A percentile compares a stretch with the other conserved stretches of the same genome.
phyloP scores from a whole-genome alignment of 2,797 vertebrate species.

The Adrianichthys oophorus region DNA sequence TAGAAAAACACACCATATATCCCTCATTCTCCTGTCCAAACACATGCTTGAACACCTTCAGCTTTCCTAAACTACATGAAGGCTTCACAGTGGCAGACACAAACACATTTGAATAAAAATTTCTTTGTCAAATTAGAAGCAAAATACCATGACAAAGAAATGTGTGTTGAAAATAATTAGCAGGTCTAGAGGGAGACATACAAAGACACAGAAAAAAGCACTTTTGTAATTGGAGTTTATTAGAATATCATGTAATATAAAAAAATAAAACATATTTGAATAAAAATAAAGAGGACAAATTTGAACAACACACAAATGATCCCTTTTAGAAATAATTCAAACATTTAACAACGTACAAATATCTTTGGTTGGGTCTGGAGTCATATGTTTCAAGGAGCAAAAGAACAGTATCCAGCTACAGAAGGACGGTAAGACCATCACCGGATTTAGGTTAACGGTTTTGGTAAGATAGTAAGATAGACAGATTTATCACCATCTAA shows the following conservation, averaged over 20 bases:
- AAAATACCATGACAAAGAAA: slow-evolving; percentile 15
- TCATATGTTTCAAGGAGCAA: slow-evolving; percentile 35
- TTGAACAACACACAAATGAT: slow-evolving; percentile 59
- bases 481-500: slow-evolving; percentile 4
- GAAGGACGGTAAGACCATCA: slow-evolving; percentile 36
- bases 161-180: not conserved
- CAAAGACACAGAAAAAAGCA: not conserved
- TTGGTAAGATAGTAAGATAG: slow-evolving; percentile 58
- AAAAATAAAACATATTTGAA: slow-evolving; percentile 85
- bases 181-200: not conserved
- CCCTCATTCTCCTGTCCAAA: slow-evolving; percentile 45
- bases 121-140: slow-evolving; percentile 71
- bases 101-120: slow-evolving; percentile 71
- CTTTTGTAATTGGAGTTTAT: slow-evolving; percentile 78
- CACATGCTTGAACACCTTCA: slow-evolving; percentile 35
- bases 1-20: slow-evolving; percentile 60
- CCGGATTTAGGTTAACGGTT: slow-evolving; percentile 49
- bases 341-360: slow-evolving; percentile 49
- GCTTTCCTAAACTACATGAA: slow-evolving; percentile 17
- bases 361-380: slow-evolving; percentile 81
- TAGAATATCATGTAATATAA: slow-evolving; percentile 82
- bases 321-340: slow-evolving; percentile 71
- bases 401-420: slow-evolving; percentile 33
- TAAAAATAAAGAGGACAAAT: slow-evolving; percentile 73
- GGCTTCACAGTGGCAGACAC: slow-evolving; percentile 14